These are phyloP conservation scores for Sarcophaga bullata DNA, from an alignment of 1,140 invertebrate species.

Conservation along the genomic window DNA sequence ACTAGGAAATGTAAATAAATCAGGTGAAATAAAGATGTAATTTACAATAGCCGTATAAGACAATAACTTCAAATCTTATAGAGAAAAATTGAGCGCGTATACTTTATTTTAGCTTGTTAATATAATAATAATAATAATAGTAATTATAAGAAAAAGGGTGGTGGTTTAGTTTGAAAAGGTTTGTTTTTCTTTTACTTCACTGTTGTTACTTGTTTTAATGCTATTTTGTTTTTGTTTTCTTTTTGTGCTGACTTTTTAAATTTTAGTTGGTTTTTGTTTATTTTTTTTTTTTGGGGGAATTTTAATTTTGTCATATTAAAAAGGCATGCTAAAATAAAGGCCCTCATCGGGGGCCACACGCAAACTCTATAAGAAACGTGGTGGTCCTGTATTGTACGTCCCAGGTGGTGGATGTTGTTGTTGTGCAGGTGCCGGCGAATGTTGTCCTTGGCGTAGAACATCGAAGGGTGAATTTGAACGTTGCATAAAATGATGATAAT, in stretches of 20 bases:
- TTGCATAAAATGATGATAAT: constrained; percentile 62
- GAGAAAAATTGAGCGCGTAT: constrained; percentile 31
- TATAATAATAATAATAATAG: constrained; percentile 2
- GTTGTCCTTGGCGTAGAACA: constrained; percentile 56
- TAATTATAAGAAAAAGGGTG: constrained; percentile 11
- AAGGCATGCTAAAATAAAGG: constrained; percentile 63
- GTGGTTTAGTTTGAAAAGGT: constrained; percentile 23
- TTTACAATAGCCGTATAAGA: neutral
- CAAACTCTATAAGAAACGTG: constrained; percentile 65
- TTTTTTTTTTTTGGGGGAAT: neutral
- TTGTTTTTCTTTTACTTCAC: neutral
- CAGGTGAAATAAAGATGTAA: neutral
- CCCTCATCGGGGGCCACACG: constrained; percentile 60
- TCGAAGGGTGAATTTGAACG: constrained; percentile 62
- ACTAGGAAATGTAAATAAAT: no score
- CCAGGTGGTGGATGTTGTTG: constrained; percentile 57
- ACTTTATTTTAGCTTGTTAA: constrained; percentile 36
- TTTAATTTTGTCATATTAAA: constrained; percentile 53
- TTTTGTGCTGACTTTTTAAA: neutral
- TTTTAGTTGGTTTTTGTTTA: constrained; percentile 6
- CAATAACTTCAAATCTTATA: neutral
- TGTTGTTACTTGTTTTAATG: neutral
- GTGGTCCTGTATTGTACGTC: constrained; percentile 62
- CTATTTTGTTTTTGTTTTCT: neutral
- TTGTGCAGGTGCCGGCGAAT: constrained; percentile 58